Base-by-base conservation (phyloP, 2,797 vertebrate species). In the Menidia menidia region DNA sequence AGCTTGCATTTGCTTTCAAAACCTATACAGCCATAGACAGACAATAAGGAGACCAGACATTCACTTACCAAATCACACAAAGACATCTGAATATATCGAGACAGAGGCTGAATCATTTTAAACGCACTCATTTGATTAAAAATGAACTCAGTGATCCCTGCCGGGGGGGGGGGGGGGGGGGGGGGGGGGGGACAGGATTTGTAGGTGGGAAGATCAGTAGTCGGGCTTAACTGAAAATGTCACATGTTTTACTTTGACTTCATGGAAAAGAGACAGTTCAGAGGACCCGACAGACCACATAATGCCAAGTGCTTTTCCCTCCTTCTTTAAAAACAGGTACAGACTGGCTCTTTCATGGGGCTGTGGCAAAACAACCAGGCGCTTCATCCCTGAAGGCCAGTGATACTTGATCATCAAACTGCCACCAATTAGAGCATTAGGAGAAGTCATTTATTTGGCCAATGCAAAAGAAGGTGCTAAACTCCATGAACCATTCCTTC, bases 331-430 rank as follows among this genome's bases (percentile, higher is more conserved):
- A 75, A 77, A 84, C 80, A 89, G 77, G 81, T 86, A 91, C 87
- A 92, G 87, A 88, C 75, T 39, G 53, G 70, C 77, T 90, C 90
- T 92, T 91, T 94, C 85, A 92, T 77, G 3, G 16, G 73, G 81
- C 78, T 51, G 65, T 16, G 59, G 79, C 77, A 75, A 89, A 92
- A 92, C 92, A 93, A 91, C 65, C 57, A 83, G 72, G 75, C 58
- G 80, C 82, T 88, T 93, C 78, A 93, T 84, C 67, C 83, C 88
- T 66, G 78, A 90, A 86, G 86, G 84, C 86, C 75, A 53, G 67
- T 78, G 91, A 93, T 92, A 93, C 92, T 89, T 82, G 89, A 94
- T 92, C 91, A 92, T 92, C 87, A 92, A 92, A 91, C 91, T 89
- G 74, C 86, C 75, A 82, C 91, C 90, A 93, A 94, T 94, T 93